These are phyloP conservation scores for Perizoma flavofasciatum DNA, from an alignment of 2,888 invertebrate species.

Conservation along the genomic window DNA sequence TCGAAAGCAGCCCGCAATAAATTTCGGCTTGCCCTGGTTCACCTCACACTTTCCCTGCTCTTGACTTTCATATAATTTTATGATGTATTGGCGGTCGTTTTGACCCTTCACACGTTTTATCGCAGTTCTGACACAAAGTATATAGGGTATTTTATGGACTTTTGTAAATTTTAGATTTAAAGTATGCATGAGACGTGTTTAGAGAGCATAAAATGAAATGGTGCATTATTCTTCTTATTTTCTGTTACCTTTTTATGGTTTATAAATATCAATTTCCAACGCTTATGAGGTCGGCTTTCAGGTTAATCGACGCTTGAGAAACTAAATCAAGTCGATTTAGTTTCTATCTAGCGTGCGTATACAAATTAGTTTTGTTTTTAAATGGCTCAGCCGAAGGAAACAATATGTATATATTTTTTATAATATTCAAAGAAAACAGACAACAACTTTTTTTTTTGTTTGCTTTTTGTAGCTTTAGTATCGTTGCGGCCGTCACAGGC, in stretches of 20 bases:
- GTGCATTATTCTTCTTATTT: conserved; percentile 27
- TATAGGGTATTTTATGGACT: conserved; percentile 45
- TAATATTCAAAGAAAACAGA: too few species aligned
- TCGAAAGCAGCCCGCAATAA: conserved; percentile 81
- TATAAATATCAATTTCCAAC: conserved; percentile 20
- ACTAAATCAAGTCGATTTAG: too few species aligned
- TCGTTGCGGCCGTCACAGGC: too few species aligned
- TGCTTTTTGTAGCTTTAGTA: too few species aligned
- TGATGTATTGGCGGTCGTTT: conserved; percentile 78
- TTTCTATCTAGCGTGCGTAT: too few species aligned
- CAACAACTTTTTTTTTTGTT: too few species aligned
- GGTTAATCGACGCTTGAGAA: too few species aligned
- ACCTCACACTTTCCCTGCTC: conserved; percentile 78
- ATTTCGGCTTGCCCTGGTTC: conserved; percentile 68
- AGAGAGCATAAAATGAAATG: conserved; percentile 54
- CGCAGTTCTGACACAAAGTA: conserved; percentile 60
- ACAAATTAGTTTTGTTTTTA: too few species aligned
- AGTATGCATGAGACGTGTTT: conserved; percentile 60
- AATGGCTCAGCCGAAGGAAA: too few species aligned
- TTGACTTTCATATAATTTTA: conserved; percentile 84
- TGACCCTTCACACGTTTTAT: conserved; percentile 82
- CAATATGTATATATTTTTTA: too few species aligned
- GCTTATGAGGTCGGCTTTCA: not conserved
- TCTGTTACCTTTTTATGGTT: conserved; percentile 17
- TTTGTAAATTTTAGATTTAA: conserved; percentile 63